Conservation (phyloP, 2,888 invertebrate genomes). For the Meteorus cinctellus region DNA sequence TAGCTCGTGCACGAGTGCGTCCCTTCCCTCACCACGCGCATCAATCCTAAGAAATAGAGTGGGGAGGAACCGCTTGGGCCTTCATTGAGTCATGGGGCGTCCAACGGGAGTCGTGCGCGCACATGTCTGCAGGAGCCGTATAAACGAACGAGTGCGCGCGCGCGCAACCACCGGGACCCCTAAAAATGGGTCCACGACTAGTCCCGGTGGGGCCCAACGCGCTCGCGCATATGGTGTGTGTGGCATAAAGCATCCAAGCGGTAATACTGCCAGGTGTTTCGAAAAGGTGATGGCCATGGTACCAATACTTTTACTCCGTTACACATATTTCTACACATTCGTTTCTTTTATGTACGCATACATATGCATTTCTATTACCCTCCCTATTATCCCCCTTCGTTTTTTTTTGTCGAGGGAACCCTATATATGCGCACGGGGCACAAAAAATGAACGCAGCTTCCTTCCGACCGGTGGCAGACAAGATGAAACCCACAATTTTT, state of each 20-base stretch:
- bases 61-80: not conserved
- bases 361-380: conserved; percentile 6
- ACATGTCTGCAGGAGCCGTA: conserved; percentile 58
- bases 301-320: conserved; percentile 57
- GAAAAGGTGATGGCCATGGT: conserved; percentile 66
- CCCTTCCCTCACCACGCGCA: not conserved
- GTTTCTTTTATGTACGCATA: not conserved
- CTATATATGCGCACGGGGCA: conserved; percentile 11
- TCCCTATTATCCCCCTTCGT: not conserved
- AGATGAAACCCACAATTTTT: no score
- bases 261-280: conserved; percentile 72
- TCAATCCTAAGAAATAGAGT: not conserved
- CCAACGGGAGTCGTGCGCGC: conserved; percentile 53
- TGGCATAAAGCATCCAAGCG: conserved; percentile 64
- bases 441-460: conserved; percentile 67
- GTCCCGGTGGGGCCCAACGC: conserved; percentile 71
- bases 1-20: conserved; percentile 14
- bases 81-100: conserved; percentile 36
- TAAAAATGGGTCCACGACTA: conserved; percentile 70
- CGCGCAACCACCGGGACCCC: conserved; percentile 54
- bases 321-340: conserved; percentile 32
- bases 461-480: conserved; percentile 58
- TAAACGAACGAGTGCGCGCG: not conserved
- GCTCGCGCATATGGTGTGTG: conserved; percentile 69
- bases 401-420: not conserved